Percentiles rank a stretch among this genome's conserved stretches.
Conservation (phyloP, 2,113 vertebrate genomes). For the Notothenia rossii region DNA sequence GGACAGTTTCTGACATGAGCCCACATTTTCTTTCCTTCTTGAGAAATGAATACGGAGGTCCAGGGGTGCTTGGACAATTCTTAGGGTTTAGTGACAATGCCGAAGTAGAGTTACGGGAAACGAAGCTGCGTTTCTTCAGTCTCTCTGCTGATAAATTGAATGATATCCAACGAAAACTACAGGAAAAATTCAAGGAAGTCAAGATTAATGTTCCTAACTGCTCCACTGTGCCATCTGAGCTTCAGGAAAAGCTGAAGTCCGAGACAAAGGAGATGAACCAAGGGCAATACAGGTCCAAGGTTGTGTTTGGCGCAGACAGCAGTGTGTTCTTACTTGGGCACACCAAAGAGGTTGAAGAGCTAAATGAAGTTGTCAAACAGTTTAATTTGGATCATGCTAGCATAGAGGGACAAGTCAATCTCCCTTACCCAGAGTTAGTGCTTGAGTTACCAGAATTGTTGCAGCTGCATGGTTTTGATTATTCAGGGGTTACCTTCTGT, state of each 20-base stretch:
- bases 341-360: conserved; percentile 43
- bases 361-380: conserved; percentile 45
- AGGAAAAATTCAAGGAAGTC: conserved; percentile 49
- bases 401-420: conserved; percentile 21
- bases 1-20: conserved; percentile 38
- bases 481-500: conserved; percentile 45
- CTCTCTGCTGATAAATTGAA: conserved; percentile 44
- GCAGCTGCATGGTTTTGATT: conserved; percentile 34
- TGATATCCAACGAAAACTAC: conserved; percentile 7
- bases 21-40: conserved; percentile 58
- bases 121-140: conserved; percentile 52
- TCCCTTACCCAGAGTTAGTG: conserved; percentile 55
- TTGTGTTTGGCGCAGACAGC: conserved; percentile 7
- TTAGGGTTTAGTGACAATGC: conserved; percentile 46
- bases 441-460: conserved; percentile 52
- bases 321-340: conserved; percentile 56
- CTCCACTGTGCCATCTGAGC: conserved; percentile 15
- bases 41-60: conserved; percentile 32
- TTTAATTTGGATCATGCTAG: conserved; percentile 51
- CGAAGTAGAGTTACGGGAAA: conserved; percentile 60
- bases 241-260: conserved; percentile 42
- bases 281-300: conserved; percentile 17
- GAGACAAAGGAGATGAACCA: conserved; percentile 43
- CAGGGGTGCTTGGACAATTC: conserved; percentile 14
- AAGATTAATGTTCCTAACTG: conserved; percentile 32